Evolutionary conservation across 2,113 vertebrate genomes (phyloP), one percentile per base, ranked within the genome.

Genomic region (Prochilodus magdalenae): DNA sequence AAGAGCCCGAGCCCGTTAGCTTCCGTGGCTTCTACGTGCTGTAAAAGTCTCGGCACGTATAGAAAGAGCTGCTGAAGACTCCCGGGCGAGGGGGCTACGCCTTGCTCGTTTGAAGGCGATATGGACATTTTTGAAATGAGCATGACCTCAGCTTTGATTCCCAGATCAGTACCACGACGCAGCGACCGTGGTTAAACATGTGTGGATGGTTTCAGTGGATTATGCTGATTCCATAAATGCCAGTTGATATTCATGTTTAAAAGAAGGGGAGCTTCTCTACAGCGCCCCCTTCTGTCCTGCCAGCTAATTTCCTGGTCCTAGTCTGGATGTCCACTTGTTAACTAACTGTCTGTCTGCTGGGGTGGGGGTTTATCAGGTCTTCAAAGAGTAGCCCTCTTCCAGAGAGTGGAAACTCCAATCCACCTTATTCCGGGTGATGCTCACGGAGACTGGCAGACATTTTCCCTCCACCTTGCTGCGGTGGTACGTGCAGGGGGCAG

Each of bases 1-100:
- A 89, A 90, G 57, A 44, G 33, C 53, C 15, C 89, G 87, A 91
- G 91, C 93, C 89, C 87, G 86, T 92, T 91, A 89, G 89, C 89
- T 88, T 90, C 89, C 86, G 53, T 22, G n/a, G 55, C 22, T n/a
- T 59, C 22, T 6, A 24, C 10, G 55, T 12, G 12, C 57, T 11
- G 22, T 60, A 26, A 13, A 60, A 26, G 53, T 5, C 53, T 60
- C n/a, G 2, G n/a, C 13, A 11, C 24, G 20, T 24, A 13, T 20
- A 15, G n/a, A 69, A 69, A 0, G 20, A n/a, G 20, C n/a, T n/a
- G 20, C 26, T 26, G n/a, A 26, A 40, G 12, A 10, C 30, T 11
- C 65, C n/a, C 29, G 22, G 29, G 20, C 65, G 5, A 22, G 29
- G 65, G 13, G 18, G 40, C 15, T 20, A 36, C 16, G 13, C 14